Percentiles rank a stretch among this genome's conserved stretches.
Evolutionary conservation across 1,140 invertebrate genomes (phyloP).

Genomic region (Bilobella aurantiaca): DNA sequence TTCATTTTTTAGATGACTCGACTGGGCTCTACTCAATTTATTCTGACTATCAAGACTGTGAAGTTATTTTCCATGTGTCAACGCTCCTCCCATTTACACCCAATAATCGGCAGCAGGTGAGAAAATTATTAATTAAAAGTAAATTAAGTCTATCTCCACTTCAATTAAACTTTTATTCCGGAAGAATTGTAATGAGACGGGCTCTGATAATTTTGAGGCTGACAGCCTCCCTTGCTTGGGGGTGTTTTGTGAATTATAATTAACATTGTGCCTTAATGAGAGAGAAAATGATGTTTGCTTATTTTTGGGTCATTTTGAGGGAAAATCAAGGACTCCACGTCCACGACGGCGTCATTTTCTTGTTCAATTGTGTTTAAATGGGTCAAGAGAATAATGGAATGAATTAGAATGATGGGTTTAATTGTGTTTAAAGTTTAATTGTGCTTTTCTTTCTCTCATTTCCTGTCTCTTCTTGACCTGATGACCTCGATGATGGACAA

Average conservation of each 20-base stretch:
- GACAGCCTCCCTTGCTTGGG: too few relatives aligned
- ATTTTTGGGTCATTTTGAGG: too few relatives aligned
- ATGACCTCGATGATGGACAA: constrained; percentile 26
- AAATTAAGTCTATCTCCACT: background rate
- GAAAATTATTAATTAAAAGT: background rate
- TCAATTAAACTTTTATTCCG: background rate
- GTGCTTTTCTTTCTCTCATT: constrained; percentile 20
- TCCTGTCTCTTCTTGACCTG: background rate
- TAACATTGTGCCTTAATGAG: too few relatives aligned
- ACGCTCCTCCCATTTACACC: constrained; percentile 85
- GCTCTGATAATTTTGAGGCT: too few relatives aligned
- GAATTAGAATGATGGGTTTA: background rate
- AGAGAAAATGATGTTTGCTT: too few relatives aligned
- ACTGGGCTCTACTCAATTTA: constrained; percentile 79
- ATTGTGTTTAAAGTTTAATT: background rate
- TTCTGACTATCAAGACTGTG: constrained; percentile 68
- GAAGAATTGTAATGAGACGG: too few relatives aligned
- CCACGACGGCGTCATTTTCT: too few relatives aligned
- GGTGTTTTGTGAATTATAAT: too few relatives aligned
- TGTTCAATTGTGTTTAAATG: too few relatives aligned
- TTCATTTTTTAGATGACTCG: constrained; percentile 55
- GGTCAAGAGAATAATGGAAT: too few relatives aligned
- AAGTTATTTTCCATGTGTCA: constrained; percentile 91
- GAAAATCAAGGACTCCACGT: too few relatives aligned
- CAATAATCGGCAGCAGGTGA: constrained; percentile 75